Conservation (phyloP, 2,113 vertebrate genomes). For the Gobiocypris rarus region DNA sequence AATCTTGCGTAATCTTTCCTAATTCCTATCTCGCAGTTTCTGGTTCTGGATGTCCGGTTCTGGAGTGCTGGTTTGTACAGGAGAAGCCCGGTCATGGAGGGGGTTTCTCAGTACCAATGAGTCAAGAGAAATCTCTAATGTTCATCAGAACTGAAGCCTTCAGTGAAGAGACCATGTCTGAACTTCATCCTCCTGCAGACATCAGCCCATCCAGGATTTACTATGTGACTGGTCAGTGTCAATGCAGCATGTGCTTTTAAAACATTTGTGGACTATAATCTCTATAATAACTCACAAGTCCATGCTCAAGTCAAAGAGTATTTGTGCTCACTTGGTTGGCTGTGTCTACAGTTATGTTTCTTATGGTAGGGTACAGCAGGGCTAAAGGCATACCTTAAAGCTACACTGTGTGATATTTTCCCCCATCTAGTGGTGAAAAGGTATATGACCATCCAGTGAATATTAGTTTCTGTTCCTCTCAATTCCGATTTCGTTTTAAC, state of each 20-base stretch:
- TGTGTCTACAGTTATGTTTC: too few relatives aligned
- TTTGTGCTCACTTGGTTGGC: neutral
- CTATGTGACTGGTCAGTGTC: conserved; percentile 67
- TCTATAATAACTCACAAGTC: neutral
- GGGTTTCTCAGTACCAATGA: conserved; percentile 66
- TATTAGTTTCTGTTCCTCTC: too few relatives aligned
- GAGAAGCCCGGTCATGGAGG: conserved; percentile 66
- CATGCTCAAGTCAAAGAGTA: neutral
- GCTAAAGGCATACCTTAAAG: too few relatives aligned
- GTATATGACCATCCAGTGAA: too few relatives aligned
- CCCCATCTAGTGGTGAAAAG: too few relatives aligned
- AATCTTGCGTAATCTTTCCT: too few relatives aligned
- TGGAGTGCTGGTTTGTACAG: conserved; percentile 80
- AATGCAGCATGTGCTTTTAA: neutral
- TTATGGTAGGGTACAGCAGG: too few relatives aligned
- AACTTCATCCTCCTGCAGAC: conserved; percentile 50
- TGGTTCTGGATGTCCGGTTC: conserved; percentile 61
- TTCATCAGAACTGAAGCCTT: conserved; percentile 57
- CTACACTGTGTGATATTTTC: too few relatives aligned
- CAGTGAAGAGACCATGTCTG: neutral
- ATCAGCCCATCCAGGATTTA: conserved; percentile 65
- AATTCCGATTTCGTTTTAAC: too few relatives aligned
- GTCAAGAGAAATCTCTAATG: conserved; percentile 73
- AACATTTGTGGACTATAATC: neutral
- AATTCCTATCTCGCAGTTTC: too few relatives aligned